Conservation (phyloP, 2,888 invertebrate genomes). For the Carpatolechia fugitivella region DNA sequence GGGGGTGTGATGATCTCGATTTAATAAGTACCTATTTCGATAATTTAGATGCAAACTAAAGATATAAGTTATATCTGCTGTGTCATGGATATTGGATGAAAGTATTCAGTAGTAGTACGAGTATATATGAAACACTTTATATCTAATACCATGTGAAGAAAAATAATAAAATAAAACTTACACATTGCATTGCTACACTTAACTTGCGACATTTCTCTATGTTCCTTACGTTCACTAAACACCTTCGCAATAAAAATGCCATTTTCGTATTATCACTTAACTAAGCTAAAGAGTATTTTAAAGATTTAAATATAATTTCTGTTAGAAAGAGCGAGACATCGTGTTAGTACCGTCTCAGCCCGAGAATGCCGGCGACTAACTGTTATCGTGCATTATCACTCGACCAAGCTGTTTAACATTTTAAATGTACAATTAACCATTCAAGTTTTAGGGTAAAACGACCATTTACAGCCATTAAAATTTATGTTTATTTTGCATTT, state of each 20-base stretch:
- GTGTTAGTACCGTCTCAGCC: constrained; percentile 26
- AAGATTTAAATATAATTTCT: background rate
- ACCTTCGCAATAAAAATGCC: constrained; percentile 59
- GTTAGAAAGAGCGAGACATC: constrained; percentile 1
- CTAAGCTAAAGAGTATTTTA: background rate
- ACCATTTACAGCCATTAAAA: background rate
- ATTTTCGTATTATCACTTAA: constrained; percentile 32
- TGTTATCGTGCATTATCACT: constrained; percentile 60
- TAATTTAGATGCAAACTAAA: no score
- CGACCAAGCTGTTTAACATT: constrained; percentile 57
- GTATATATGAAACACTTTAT: no score
- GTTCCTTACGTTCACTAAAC: constrained; percentile 49
- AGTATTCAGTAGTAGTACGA: no score
- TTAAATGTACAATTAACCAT: constrained; percentile 49
- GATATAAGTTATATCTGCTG: no score
- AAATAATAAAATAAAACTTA: constrained; percentile 48
- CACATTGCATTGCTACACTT: constrained; percentile 42
- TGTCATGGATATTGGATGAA: no score
- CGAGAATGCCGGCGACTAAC: constrained; percentile 45
- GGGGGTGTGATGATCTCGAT: constrained; percentile 11
- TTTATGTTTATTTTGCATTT: background rate
- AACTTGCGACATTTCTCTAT: constrained; percentile 48
- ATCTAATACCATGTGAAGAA: background rate
- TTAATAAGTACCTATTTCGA: no score
- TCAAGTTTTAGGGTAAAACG: constrained; percentile 16